Evolutionary conservation across 2,888 invertebrate species (phyloP), one percentile per base, ranked within the genome.

Genomic region (Cerceris rybyensis): DNA sequence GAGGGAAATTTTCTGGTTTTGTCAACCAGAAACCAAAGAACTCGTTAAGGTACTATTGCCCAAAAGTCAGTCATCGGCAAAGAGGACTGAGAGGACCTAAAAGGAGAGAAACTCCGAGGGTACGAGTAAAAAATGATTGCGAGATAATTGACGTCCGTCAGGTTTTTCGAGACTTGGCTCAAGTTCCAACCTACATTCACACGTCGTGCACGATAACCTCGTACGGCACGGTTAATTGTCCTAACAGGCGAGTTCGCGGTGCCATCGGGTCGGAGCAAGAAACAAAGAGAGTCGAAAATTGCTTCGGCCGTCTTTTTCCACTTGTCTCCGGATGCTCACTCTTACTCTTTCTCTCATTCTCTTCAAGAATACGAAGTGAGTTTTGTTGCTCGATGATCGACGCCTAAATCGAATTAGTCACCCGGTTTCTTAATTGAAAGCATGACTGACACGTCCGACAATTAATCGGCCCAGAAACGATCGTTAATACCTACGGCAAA

Each of bases 91-190:
- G 14, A 52, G 28, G 11, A n/a, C 28, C 57, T 39, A 70, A 57
- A 71, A 63, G 58, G 43, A 65, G 68, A 69, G 67, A 60, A 69
- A 70, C 49, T 43, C 28, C 8, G 63, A 11, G 63, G 14, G 58
- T 68, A 57, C 70, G 70, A 72, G 71, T 78, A 82, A 74, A 77
- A 78, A 84, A 77, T 73, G 78, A 76, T 74, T 61, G 72, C 78
- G 57, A 70, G 80, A 78, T 82, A 84, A 84, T 82, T 81, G 84
- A 79, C 77, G 80, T 72, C 73, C 61, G 82, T 75, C 84, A 75
- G 72, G 7, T 70, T 70, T 70, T 67, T 67, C 41, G 64, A 72
- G 63, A 65, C 7, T 52, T 28, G 17, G 70, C 50, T 28, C 61
- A n/a, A 17, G 65, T 43, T 66, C 50, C 55, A 64, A 64, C 42